Conservation (phyloP, 2,797 vertebrate species). For the Molothrus aeneus region DNA sequence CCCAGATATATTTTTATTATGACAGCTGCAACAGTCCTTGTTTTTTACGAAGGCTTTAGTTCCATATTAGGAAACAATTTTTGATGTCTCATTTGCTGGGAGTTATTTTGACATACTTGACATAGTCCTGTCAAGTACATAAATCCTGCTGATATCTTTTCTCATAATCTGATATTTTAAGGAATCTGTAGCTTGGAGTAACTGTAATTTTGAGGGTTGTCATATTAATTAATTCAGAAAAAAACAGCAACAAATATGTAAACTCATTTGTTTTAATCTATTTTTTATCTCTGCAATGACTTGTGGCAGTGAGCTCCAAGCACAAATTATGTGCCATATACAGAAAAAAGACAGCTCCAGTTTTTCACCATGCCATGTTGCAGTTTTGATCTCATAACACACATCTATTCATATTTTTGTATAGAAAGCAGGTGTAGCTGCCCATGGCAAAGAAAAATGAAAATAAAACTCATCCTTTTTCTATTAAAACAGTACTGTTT, state of each 20-base stretch:
- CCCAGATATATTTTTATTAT: background rate
- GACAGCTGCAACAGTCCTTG: background rate
- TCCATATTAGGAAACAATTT: background rate
- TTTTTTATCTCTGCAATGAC: background rate
- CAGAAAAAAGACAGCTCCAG: background rate
- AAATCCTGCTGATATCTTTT: background rate
- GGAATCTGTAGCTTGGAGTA: background rate
- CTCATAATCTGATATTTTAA: background rate
- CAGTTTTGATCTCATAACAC: background rate
- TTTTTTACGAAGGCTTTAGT: background rate
- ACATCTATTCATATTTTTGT: background rate
- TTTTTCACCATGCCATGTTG: background rate
- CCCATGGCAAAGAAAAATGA: background rate
- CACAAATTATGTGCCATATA: background rate
- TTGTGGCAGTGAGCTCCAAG: background rate
- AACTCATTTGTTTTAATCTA: background rate
- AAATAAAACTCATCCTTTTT: background rate
- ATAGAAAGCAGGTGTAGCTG: background rate
- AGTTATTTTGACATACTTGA: background rate
- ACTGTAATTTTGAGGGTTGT: background rate
- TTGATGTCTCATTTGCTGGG: background rate
- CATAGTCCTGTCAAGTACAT: background rate
- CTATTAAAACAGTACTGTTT: conserved; percentile 10
- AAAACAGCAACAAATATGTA: background rate
- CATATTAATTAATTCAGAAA: background rate